Evolutionary conservation across 2,113 vertebrate species (phyloP), one percentile per base, ranked within the genome.

Genomic region (Pituophis catenifer): DNA sequence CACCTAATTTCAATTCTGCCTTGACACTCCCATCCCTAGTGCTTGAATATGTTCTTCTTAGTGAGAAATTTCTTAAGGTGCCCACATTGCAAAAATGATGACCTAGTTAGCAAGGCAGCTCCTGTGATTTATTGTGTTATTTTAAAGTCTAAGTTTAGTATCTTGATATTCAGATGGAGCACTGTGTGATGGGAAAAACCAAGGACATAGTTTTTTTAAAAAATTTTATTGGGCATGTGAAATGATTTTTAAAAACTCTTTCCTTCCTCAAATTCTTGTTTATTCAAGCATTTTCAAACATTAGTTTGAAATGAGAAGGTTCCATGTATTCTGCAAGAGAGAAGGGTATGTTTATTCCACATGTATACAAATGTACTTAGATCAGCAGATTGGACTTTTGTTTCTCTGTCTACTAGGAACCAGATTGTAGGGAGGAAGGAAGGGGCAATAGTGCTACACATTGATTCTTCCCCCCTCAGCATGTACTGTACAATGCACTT

Each of bases 11-110:
- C 29, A 92, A 48, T n/a, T 89, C 17, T 86, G 12, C 50, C 33
- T 24, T 17, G 52, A 15, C 11, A 50, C 44, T 52, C 24, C 26
- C 87, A 54, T 21, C 93, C 8, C 94, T 54, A 90, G 65, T 93
- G 50, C 5, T 90, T 91, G 17, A 91, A 53, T 91, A 96, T 96
- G 9, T 94, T 95, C 33, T 75, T 93, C 92, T 13, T 23, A 75
- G 91, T 29, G 48, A 65, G 38, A 58, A 89, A 90, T 92, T 92
- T 85, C 94, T 95, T 93, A 86, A 88, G 94, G 91, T 91, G 0
- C 91, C 23, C 1, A 86, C 88, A 94, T 92, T 96, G 96, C 93
- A 96, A 87, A 48, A 93, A 88, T 93, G 93, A 90, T 95, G 94
- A 91, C 44, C 53, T 93, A 93, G 91, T 93, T 92, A 90, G 58